Percentiles rank a stretch among this genome's conserved stretches.
phyloP scores from a whole-genome alignment of 2,797 vertebrate genomes.

The Simalia tracyae region DNA sequence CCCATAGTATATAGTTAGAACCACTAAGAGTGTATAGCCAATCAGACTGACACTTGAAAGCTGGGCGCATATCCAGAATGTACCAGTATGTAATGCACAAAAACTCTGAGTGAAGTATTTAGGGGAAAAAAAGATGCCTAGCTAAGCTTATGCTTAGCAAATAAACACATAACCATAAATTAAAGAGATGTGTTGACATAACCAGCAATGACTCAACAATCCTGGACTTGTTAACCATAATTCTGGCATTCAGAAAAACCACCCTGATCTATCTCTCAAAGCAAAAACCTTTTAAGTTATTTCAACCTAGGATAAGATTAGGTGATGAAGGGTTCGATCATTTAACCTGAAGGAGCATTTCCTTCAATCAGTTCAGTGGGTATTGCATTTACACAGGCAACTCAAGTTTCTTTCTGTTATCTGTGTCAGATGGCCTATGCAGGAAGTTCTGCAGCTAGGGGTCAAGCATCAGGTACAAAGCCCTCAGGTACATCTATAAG shows the following conservation, averaged over 20 bases:
- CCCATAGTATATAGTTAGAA: background rate
- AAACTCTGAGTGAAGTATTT: background rate
- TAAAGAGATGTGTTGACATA: slow-evolving; percentile 11
- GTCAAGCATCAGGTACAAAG: background rate
- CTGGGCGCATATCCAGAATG: background rate
- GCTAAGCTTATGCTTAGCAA: background rate
- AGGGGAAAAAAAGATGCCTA: background rate
- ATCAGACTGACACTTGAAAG: slow-evolving; percentile 15
- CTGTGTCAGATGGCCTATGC: background rate
- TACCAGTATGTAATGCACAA: background rate
- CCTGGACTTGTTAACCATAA: background rate
- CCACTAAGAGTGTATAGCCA: slow-evolving; percentile 13
- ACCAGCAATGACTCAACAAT: background rate
- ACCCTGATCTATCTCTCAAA: background rate
- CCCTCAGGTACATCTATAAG: background rate
- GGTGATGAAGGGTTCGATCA: background rate
- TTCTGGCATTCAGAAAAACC: background rate
- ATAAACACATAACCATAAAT: background rate
- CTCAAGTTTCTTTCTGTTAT: background rate
- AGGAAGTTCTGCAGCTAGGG: background rate
- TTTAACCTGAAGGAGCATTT: background rate
- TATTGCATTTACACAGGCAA: background rate
- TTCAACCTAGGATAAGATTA: background rate
- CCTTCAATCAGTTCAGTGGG: background rate
- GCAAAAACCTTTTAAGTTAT: background rate